phyloP scores from a whole-genome alignment of 1,140 invertebrate genomes.

The Cecropterus lyciades region DNA sequence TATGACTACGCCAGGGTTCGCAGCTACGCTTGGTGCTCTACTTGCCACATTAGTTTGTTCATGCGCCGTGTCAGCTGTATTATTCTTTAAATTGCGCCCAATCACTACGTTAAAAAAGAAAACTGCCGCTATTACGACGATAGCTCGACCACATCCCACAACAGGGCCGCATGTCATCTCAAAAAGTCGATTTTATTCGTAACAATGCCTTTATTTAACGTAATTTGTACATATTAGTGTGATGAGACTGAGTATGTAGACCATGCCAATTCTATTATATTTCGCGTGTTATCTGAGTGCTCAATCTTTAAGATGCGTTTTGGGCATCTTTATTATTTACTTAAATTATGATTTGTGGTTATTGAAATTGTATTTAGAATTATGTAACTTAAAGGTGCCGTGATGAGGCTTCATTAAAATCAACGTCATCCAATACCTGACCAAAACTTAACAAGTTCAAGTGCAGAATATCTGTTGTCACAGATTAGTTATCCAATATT shows the following conservation, averaged over 20 bases:
- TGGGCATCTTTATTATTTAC: conserved; percentile 40
- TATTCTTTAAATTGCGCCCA: conserved; percentile 91
- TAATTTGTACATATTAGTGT: conserved; percentile 83
- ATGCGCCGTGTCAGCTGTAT: conserved; percentile 92
- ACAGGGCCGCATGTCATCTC: conserved; percentile 71
- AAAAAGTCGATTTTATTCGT: conserved; percentile 81
- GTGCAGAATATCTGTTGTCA: conserved; percentile 10
- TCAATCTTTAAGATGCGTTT: conserved; percentile 55
- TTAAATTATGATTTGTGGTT: conserved; percentile 33
- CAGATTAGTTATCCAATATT: conserved; percentile 35
- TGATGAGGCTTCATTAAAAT: conserved; percentile 17
- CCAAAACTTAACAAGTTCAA: conserved; percentile 14
- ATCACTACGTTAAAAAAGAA: conserved; percentile 85
- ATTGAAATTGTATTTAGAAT: conserved; percentile 17
- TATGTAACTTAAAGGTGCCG: conserved; percentile 9
- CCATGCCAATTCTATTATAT: conserved; percentile 60
- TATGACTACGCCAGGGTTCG: conserved; percentile 96
- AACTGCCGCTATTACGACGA: conserved; percentile 82
- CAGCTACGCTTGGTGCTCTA: conserved; percentile 92
- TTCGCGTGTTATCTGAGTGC: conserved; percentile 59
- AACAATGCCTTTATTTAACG: conserved; percentile 64
- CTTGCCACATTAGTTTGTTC: conserved; percentile 92
- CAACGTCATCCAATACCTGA: conserved; percentile 1
- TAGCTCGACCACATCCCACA: conserved; percentile 70
- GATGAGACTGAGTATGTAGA: conserved; percentile 79